Base-by-base conservation (phyloP, 1,140 invertebrate species). In the Drosophila oshimai region DNA sequence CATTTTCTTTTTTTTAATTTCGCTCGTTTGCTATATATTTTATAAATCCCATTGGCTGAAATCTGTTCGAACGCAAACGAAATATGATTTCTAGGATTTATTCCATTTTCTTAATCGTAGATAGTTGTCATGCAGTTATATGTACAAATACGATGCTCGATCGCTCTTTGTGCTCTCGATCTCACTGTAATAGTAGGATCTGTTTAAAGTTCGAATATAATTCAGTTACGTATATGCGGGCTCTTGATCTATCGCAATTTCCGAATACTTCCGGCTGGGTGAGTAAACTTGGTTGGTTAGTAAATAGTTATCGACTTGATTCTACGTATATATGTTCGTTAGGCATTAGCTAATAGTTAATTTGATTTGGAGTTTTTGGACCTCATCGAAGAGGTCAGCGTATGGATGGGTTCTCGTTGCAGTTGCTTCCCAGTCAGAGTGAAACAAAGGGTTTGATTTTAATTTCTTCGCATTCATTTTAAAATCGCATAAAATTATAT, bases 401-500 rank as follows among this genome's bases (percentile, higher is more conserved):
- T 53, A 58, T 86, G 81, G 81, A 86, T 86, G 81, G 81, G 81
- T 49, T 87, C 54, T 76, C 72, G 76, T 87, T 74, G 37, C 62
- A 67, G 53, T 76, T 57, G 71, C 36, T 41, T 62, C 62, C 62
- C 62, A 31, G 62, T 41, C 62, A 17, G 29, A 54, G 33, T 68
- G 45, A 83, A 86, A 72, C 77, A 60, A 86, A 50, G 60, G 20
- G n/a, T n/a, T n/a, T 31, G 18, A 41, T 6, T 70, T 78, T 69
- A 46, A 55, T 76, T 87, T 77, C 71, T 77, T 86, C 68, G 53
- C 55, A 74, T 86, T 81, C 80, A 81, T 87, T 87, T 79, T 28
- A 49, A 86, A 86, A 87, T 86, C 80, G 80, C 81, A 80, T 80
- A 76, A 87, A 80, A 88, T 86, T 69, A 86, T 86, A 87, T 87